These are phyloP conservation scores for Argentina silus DNA, from an alignment of 2,797 vertebrate genomes.

Conservation along the genomic window DNA sequence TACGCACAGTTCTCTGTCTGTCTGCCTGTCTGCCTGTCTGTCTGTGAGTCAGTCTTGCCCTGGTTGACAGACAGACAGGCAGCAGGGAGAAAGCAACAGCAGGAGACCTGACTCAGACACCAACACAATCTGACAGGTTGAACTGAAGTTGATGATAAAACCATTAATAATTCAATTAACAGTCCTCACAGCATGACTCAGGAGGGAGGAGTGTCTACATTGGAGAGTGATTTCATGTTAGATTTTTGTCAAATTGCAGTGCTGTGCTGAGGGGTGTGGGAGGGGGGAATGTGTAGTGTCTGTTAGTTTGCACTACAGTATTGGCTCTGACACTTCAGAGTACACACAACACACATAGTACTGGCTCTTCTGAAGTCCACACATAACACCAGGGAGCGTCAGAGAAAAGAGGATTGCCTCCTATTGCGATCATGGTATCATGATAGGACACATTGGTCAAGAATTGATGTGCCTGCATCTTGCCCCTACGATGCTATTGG, in stretches of 20 bases:
- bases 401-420: neutral
- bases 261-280: neutral
- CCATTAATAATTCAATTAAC: neutral
- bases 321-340: neutral
- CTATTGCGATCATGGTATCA: neutral
- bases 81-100: neutral
- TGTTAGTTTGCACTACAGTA: neutral
- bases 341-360: neutral
- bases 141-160: neutral
- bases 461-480: neutral
- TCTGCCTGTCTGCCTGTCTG: neutral
- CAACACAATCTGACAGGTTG: neutral
- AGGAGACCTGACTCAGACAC: neutral
- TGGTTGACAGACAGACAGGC: neutral
- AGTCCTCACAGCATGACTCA: neutral
- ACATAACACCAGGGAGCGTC: neutral
- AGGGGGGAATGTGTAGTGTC: neutral
- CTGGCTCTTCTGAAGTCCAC: neutral
- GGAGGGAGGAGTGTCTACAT: neutral
- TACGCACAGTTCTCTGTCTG: slow-evolving; percentile 31
- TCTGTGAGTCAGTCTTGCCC: neutral
- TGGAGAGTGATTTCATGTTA: neutral
- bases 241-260: neutral
- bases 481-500: too few relatives aligned
- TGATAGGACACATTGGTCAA: neutral